phyloP scores from a whole-genome alignment of 2,888 invertebrate genomes.

The Mactromeris polynyma region DNA sequence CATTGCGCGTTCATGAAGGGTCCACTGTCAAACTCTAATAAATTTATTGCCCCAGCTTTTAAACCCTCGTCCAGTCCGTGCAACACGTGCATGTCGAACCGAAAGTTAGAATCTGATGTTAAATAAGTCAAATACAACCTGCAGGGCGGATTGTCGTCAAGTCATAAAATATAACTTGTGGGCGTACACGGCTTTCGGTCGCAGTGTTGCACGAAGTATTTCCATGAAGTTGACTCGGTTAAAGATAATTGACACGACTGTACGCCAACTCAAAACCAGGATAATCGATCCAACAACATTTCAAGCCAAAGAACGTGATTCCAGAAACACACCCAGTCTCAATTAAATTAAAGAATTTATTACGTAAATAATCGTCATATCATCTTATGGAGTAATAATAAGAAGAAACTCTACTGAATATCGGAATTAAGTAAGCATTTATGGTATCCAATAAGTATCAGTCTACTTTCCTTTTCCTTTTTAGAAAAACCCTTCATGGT shows the following conservation, averaged over 20 bases:
- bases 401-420: no score
- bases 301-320: neutral
- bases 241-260: neutral
- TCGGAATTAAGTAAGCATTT: neutral
- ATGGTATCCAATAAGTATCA: no score
- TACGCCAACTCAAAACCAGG: neutral
- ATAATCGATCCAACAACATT: constrained; percentile 1
- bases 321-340: neutral
- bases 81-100: no score
- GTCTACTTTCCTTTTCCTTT: no score
- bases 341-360: neutral
- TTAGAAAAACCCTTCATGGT: constrained; percentile 9
- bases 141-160: no score
- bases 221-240: neutral
- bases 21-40: no score
- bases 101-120: no score
- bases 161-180: no score
- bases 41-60: no score
- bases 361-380: neutral
- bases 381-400: neutral
- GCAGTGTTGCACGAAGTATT: neutral
- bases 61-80: no score
- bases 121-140: no score
- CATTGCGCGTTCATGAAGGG: no score
- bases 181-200: neutral